Evolutionary conservation across 2,113 vertebrate species (phyloP).

Genomic region (Cisticola juncidis): DNA sequence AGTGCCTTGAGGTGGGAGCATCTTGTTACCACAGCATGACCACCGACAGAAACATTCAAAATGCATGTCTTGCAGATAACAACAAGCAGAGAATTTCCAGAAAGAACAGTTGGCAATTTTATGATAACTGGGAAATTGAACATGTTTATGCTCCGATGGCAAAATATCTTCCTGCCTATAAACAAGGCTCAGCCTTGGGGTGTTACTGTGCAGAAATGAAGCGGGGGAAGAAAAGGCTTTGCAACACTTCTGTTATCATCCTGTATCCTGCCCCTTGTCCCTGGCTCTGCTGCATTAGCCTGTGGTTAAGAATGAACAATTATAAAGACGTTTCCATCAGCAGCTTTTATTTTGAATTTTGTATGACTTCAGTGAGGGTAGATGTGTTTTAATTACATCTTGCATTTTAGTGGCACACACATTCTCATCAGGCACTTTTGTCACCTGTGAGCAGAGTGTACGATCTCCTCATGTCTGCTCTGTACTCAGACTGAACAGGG

Average conservation of each 20-base stretch:
- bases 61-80: neutral
- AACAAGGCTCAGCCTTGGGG: neutral
- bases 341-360: neutral
- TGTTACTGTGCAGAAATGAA: neutral
- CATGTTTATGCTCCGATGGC: neutral
- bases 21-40: neutral
- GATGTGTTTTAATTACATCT: neutral
- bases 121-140: neutral
- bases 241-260: neutral
- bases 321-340: neutral
- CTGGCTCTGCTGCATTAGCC: neutral
- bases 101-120: neutral
- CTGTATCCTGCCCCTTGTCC: neutral
- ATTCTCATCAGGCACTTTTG: neutral
- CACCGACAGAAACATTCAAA: neutral
- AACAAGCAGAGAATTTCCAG: neutral
- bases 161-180: neutral
- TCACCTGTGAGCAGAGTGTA: neutral
- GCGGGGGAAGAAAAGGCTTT: neutral
- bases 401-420: neutral
- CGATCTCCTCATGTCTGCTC: neutral
- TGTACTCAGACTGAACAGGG: neutral
- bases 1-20: neutral
- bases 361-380: neutral
- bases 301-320: neutral